phyloP scores from a whole-genome alignment of 2,113 vertebrate species.

The Calidris pygmaea region DNA sequence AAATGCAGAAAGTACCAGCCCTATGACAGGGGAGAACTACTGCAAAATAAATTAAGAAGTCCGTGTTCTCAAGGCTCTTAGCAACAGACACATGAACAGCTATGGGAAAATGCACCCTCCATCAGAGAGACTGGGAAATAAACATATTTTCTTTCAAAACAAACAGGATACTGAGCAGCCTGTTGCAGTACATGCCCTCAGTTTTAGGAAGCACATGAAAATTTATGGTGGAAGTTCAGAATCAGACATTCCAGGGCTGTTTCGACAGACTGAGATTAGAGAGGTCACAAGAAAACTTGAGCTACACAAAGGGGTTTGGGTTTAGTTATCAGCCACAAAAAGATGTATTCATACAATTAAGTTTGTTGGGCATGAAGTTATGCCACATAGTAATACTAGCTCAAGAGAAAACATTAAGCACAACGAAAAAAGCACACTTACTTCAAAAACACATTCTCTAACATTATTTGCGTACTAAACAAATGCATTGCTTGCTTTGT shows the following conservation, averaged over 20 bases:
- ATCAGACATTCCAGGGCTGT: slow-evolving; percentile 1
- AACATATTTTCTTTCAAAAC: background rate
- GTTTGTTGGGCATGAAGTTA: background rate
- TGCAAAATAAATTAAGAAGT: background rate
- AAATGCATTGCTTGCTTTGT: background rate
- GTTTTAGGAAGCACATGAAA: background rate
- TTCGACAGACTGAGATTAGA: background rate
- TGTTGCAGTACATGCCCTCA: background rate
- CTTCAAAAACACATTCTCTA: background rate
- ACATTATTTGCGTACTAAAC: background rate
- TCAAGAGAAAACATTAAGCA: background rate
- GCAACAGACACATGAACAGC: background rate
- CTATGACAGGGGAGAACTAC: background rate
- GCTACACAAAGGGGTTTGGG: background rate
- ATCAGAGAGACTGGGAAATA: background rate
- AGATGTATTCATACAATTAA: background rate
- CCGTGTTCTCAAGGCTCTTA: background rate
- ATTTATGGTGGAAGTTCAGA: background rate
- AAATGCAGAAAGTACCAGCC: background rate
- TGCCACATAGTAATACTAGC: background rate
- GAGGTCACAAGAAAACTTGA: background rate
- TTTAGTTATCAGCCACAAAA: background rate
- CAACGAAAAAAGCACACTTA: background rate
- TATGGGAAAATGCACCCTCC: background rate
- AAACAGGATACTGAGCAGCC: background rate